Conservation (phyloP, 2,797 vertebrate species). For the Glyptemys insculpta region DNA sequence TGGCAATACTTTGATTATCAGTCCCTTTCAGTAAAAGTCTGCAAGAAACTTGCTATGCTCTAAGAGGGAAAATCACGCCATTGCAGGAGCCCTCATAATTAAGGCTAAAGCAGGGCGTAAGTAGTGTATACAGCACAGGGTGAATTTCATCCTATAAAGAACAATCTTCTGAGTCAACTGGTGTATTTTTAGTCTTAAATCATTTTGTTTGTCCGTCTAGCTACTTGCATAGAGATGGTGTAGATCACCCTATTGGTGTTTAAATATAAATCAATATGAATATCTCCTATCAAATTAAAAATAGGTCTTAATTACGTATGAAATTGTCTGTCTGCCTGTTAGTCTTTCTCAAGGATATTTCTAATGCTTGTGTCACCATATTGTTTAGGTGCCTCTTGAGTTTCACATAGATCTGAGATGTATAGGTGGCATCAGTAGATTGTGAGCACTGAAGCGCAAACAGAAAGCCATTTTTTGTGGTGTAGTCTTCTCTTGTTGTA, state of each 20-base stretch:
- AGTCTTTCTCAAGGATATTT: not conserved
- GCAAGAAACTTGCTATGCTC: not conserved
- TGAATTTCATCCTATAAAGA: not conserved
- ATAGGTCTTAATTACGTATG: rapidly evolving
- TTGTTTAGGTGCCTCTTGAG: not conserved
- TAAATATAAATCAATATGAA: not conserved
- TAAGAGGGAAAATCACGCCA: not conserved
- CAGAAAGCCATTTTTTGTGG: not conserved
- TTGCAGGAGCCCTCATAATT: not conserved
- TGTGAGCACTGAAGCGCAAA: not conserved
- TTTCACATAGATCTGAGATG: not conserved
- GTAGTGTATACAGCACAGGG: not conserved
- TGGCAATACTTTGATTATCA: not conserved
- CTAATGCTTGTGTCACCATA: not conserved
- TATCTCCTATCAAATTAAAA: not conserved
- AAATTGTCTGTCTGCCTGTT: not conserved
- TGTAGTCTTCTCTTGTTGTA: not conserved
- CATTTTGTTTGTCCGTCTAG: not conserved
- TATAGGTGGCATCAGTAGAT: not conserved
- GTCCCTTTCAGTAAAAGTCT: not conserved
- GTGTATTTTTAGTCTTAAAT: not conserved
- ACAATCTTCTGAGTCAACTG: not conserved
- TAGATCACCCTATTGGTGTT: not conserved
- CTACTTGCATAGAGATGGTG: not conserved
- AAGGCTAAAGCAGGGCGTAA: not conserved